Conservation (phyloP, 1,140 invertebrate genomes). For the Aplysia californica region DNA sequence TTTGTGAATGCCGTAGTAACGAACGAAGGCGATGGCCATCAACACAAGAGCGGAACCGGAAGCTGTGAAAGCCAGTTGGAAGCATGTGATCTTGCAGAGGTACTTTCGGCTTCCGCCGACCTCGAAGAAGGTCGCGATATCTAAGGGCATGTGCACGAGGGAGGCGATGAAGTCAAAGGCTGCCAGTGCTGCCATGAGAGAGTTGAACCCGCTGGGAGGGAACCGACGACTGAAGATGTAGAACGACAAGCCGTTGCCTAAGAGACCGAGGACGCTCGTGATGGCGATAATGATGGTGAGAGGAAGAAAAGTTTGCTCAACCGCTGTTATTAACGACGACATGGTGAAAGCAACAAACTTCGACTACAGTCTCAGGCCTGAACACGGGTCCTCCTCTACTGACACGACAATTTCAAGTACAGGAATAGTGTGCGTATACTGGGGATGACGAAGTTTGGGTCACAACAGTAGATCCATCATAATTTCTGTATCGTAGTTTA, state of each 20-base stretch:
- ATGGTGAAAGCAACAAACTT: no score
- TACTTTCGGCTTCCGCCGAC: neutral
- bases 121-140: neutral
- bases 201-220: neutral
- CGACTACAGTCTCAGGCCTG: no score
- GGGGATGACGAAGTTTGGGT: no score
- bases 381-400: no score
- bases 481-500: no score
- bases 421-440: no score
- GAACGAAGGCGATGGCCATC: neutral
- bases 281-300: constrained; percentile 3
- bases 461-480: no score
- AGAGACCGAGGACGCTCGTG: neutral
- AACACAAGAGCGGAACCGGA: constrained; percentile 1
- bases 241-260: neutral
- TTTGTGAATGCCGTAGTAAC: neutral
- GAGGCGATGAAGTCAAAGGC: neutral
- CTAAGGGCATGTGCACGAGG: constrained; percentile 12
- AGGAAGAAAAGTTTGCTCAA: neutral
- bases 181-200: neutral
- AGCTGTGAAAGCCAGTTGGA: constrained; percentile 12
- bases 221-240: neutral
- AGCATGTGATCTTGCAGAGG: constrained; percentile 6
- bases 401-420: no score
- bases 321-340: neutral